These are phyloP conservation scores for Athalia circularis DNA, from an alignment of 2,888 invertebrate species.

Conservation along the genomic window DNA sequence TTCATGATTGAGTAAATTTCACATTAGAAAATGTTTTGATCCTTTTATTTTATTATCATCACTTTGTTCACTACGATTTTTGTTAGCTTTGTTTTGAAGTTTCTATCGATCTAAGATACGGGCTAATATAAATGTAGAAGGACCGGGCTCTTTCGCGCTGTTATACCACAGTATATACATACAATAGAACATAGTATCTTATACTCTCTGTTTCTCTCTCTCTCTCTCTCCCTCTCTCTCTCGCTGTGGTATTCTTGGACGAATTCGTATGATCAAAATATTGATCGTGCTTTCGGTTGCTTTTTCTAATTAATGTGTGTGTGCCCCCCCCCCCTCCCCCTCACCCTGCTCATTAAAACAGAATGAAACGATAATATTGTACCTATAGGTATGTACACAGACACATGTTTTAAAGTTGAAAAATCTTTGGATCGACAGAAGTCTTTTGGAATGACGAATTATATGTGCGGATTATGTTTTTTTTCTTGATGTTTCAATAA, in stretches of 20 bases:
- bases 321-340: neutral
- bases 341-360: neutral
- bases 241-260: constrained; percentile 1
- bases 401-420: neutral
- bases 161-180: too few relatives aligned
- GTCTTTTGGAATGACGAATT: constrained; percentile 25
- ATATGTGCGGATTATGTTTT: constrained; percentile 16
- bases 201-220: too few relatives aligned
- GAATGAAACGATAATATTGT: neutral
- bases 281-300: constrained; percentile 17
- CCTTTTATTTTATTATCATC: constrained; percentile 38
- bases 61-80: constrained; percentile 4
- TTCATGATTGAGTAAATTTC: neutral
- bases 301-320: neutral
- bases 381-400: too few relatives aligned
- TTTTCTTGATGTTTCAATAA: neutral
- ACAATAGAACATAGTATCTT: too few relatives aligned
- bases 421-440: constrained; percentile 33
- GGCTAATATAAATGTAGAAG: constrained; percentile 29
- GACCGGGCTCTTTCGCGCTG: too few relatives aligned
- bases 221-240: too few relatives aligned
- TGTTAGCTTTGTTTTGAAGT: neutral
- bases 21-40: constrained; percentile 53
- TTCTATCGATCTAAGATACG: constrained; percentile 39
- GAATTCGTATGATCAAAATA: neutral